A percentile compares a stretch with the other conserved stretches of the same genome.
phyloP scores from a whole-genome alignment of 2,888 invertebrate genomes.

The Chloroclystis v-ata region DNA sequence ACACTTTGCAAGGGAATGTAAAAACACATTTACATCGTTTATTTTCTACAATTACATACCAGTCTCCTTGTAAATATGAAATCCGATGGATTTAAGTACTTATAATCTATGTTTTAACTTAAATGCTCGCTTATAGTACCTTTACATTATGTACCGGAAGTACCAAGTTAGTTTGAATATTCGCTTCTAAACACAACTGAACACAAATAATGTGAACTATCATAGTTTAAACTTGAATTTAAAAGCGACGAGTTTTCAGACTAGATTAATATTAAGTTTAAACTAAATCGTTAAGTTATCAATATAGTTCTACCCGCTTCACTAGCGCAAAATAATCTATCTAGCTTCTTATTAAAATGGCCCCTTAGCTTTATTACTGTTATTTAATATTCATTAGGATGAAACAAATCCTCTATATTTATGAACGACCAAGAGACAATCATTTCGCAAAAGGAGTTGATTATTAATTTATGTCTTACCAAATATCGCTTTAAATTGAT shows the following conservation, averaged over 20 bases:
- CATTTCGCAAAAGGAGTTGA: too few relatives aligned
- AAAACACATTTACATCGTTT: slow-evolving; percentile 41
- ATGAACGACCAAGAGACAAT: too few relatives aligned
- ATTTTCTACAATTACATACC: slow-evolving; percentile 66
- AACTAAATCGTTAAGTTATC: slow-evolving; percentile 34
- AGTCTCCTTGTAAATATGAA: slow-evolving; percentile 72
- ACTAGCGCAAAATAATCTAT: slow-evolving; percentile 20
- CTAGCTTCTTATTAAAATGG: slow-evolving; percentile 35
- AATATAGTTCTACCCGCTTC: slow-evolving; percentile 25
- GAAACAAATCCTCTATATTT: slow-evolving; percentile 7
- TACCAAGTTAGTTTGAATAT: slow-evolving; percentile 47
- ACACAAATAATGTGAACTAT: slow-evolving; percentile 8
- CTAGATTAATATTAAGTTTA: slow-evolving; percentile 60
- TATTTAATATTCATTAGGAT: slow-evolving; percentile 22
- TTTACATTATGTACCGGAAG: slow-evolving; percentile 32
- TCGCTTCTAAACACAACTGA: slow-evolving; percentile 50
- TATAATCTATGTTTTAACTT: slow-evolving; percentile 59
- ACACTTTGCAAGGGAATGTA: slow-evolving; percentile 67
- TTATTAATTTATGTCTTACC: background rate
- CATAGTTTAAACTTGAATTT: slow-evolving; percentile 36
- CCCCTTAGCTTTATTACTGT: slow-evolving; percentile 26
- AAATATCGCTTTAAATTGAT: background rate
- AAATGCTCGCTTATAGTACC: slow-evolving; percentile 69
- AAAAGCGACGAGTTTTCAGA: slow-evolving; percentile 63
- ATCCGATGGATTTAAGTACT: slow-evolving; percentile 69